Conservation (phyloP, 2,888 invertebrate genomes). For the Halictus quadricinctus region DNA sequence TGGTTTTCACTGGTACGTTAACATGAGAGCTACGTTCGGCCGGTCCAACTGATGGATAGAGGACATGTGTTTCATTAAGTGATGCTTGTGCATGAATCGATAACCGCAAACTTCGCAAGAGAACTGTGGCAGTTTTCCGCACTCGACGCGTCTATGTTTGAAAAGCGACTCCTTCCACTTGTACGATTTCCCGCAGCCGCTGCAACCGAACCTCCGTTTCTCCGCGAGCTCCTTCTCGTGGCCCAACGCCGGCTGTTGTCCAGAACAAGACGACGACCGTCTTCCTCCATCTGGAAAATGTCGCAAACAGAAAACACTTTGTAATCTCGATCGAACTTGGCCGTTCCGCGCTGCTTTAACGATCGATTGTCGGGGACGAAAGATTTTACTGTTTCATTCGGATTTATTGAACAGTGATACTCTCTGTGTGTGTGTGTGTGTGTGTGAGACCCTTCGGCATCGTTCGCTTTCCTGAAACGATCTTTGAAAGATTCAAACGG, state of each 20-base stretch:
- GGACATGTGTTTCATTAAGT: conserved; percentile 77
- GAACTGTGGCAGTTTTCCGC: conserved; percentile 78
- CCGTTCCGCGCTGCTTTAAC: not conserved
- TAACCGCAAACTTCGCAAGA: conserved; percentile 79
- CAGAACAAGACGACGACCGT: conserved; percentile 9
- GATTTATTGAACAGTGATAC: not conserved
- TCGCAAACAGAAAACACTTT: conserved; percentile 33
- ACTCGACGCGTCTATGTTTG: conserved; percentile 78
- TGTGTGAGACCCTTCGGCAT: not conserved
- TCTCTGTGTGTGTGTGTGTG: too few relatives aligned
- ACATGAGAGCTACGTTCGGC: not conserved
- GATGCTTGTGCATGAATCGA: conserved; percentile 83
- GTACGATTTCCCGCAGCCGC: conserved; percentile 77
- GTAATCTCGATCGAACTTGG: not conserved
- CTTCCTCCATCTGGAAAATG: conserved; percentile 42
- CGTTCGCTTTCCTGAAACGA: not conserved
- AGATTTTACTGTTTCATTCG: not conserved
- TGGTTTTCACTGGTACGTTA: conserved; percentile 27
- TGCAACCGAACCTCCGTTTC: conserved; percentile 66
- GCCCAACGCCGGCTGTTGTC: not conserved
- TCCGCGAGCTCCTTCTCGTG: not conserved
- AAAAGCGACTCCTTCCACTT: conserved; percentile 77
- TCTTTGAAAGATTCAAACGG: not conserved
- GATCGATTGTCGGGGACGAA: not conserved
- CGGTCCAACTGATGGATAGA: conserved; percentile 64